Percentiles rank a stretch among this genome's conserved stretches.
Conservation (phyloP, 2,797 vertebrate genomes). For the Cryptoblepharus egeriae region DNA sequence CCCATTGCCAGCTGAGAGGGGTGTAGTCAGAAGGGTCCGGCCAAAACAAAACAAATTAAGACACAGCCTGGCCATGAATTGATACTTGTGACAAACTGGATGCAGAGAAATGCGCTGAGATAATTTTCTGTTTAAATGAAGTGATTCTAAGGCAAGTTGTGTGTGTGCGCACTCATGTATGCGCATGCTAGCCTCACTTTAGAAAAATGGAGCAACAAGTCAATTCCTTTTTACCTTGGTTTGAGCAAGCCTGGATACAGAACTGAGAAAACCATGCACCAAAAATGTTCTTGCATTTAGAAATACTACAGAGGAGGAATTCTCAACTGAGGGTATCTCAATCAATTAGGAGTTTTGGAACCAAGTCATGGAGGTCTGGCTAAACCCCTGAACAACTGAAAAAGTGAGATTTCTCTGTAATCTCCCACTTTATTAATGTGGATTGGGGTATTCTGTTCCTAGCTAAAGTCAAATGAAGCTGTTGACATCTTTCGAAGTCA, state of each 20-base stretch:
- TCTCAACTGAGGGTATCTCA: too few species aligned
- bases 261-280: background rate
- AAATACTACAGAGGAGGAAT: background rate
- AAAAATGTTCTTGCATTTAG: background rate
- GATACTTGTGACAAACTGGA: background rate
- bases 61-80: background rate
- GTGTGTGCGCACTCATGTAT: too few species aligned
- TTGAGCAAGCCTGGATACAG: background rate
- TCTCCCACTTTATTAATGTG: too few species aligned
- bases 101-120: background rate
- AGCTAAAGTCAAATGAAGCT: too few species aligned
- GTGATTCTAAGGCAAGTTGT: background rate
- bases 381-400: too few species aligned
- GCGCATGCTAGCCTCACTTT: background rate
- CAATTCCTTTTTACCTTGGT: background rate
- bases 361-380: too few species aligned
- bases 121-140: constrained; percentile 7
- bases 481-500: too few species aligned
- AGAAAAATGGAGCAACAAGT: background rate
- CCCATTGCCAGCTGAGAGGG: background rate
- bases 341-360: too few species aligned
- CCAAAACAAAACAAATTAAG: background rate
- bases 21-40: background rate
- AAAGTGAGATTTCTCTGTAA: too few species aligned
- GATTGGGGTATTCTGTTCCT: too few species aligned